Percentiles rank a stretch among this genome's conserved stretches.
Evolutionary conservation across 2,113 vertebrate genomes (phyloP).

Genomic region (Zosterops lateralis): DNA sequence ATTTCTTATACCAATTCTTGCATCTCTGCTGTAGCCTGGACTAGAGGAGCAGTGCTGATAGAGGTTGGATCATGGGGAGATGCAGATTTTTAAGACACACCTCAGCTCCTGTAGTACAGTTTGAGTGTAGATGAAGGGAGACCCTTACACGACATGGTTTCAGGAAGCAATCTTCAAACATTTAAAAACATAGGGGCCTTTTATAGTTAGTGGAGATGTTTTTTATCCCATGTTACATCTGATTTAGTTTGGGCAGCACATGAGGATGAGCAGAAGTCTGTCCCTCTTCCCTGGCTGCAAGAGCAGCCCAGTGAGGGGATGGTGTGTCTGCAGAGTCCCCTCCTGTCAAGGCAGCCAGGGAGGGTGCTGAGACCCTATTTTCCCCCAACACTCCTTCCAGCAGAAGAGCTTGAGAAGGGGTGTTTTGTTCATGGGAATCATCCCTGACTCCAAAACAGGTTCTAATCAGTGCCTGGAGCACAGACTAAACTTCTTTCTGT

Average conservation of each 20-base stretch:
- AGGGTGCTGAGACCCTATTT: not conserved
- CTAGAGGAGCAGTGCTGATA: not conserved
- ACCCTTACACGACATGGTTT: not conserved
- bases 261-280: not conserved
- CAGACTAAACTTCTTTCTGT: not conserved
- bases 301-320: not conserved
- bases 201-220: not conserved
- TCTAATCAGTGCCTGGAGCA: not conserved
- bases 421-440: not conserved
- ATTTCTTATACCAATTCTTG: fast-evolving
- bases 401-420: not conserved
- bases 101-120: not conserved
- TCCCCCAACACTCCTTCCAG: not conserved
- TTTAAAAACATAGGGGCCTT: fast-evolving
- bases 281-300: not conserved
- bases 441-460: not conserved
- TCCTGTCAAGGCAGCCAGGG: not conserved
- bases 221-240: not conserved
- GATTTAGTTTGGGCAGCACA: not conserved
- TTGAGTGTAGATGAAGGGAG: not conserved
- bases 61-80: not conserved
- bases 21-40: not conserved
- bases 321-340: not conserved
- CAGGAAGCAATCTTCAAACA: not conserved
- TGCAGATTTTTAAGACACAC: not conserved